Evolutionary conservation across 2,113 vertebrate genomes (phyloP).

Genomic region (Microcebus jonahi): DNA sequence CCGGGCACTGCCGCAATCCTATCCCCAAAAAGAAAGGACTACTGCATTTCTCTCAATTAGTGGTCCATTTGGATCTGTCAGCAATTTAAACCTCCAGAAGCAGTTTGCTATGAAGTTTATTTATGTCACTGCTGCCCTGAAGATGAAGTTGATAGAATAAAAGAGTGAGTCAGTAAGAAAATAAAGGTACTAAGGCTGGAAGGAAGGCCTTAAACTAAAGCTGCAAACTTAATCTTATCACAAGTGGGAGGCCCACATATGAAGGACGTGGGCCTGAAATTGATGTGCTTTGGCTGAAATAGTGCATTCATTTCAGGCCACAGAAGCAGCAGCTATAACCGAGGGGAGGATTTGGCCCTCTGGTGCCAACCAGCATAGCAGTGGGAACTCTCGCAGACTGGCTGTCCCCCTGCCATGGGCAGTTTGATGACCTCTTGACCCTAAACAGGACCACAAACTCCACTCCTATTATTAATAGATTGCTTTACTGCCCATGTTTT

Average conservation of each 20-base stretch:
- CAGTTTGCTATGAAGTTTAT: conserved; percentile 41
- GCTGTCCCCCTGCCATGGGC: background rate
- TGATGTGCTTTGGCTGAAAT: background rate
- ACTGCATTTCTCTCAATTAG: background rate
- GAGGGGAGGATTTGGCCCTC: background rate
- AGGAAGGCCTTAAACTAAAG: conserved; percentile 16
- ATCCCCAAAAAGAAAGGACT: conserved; percentile 54
- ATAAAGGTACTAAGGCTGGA: background rate
- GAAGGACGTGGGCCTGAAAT: conserved; percentile 41
- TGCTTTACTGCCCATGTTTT: background rate
- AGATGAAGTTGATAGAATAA: conserved; percentile 23
- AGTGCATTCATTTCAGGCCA: conserved; percentile 27
- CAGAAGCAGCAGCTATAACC: background rate
- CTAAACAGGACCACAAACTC: conserved; percentile 17
- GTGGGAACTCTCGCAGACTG: background rate
- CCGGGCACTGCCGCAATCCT: background rate
- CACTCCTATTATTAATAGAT: background rate
- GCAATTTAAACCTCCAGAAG: conserved; percentile 57
- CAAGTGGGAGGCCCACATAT: background rate
- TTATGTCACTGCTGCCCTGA: background rate
- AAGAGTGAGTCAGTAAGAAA: conserved; percentile 37
- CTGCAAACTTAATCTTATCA: background rate
- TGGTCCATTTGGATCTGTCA: conserved; percentile 44
- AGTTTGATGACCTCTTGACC: background rate
- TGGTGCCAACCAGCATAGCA: background rate